phyloP scores from a whole-genome alignment of 2,888 invertebrate genomes.

The Drosophila pseudotalamancana region DNA sequence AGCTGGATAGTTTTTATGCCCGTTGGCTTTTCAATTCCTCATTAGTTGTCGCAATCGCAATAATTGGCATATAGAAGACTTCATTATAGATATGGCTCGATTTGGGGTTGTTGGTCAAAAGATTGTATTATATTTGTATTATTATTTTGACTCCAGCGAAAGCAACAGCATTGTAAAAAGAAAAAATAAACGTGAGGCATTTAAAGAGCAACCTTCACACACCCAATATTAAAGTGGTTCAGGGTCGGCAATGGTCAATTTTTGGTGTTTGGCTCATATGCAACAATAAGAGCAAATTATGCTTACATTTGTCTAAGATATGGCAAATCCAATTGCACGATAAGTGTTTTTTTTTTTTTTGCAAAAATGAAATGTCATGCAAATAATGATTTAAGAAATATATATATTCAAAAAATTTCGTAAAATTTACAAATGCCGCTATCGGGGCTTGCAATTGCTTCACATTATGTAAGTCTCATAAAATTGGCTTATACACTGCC shows the following conservation, averaged over 20 bases:
- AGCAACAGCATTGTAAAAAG: constrained; percentile 2
- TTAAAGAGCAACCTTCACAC: constrained; percentile 28
- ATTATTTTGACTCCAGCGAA: constrained; percentile 6
- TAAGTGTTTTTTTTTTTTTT: constrained; percentile 26
- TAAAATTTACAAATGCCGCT: constrained; percentile 8
- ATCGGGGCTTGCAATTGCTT: constrained; percentile 19
- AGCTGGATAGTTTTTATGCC: constrained; percentile 14
- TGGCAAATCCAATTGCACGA: constrained; percentile 57
- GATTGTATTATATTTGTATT: neutral
- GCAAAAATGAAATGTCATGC: constrained; percentile 56
- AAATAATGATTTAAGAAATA: constrained; percentile 33
- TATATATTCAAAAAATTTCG: constrained; percentile 15
- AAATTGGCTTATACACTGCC: constrained; percentile 23
- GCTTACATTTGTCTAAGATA: constrained; percentile 51
- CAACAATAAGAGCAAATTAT: constrained; percentile 60
- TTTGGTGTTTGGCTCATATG: constrained; percentile 21
- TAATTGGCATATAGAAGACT: constrained; percentile 71
- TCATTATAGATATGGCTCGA: constrained; percentile 37
- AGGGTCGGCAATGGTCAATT: constrained; percentile 40
- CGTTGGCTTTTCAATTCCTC: constrained; percentile 39
- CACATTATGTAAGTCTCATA: constrained; percentile 39
- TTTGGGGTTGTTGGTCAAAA: constrained; percentile 3
- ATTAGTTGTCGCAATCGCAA: constrained; percentile 38
- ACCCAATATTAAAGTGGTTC: constrained; percentile 45
- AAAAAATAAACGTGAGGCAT: constrained; percentile 7